Percentiles rank a stretch among this genome's conserved stretches.
Conservation (phyloP, 2,888 invertebrate species). For the Geophilus truncorum region DNA sequence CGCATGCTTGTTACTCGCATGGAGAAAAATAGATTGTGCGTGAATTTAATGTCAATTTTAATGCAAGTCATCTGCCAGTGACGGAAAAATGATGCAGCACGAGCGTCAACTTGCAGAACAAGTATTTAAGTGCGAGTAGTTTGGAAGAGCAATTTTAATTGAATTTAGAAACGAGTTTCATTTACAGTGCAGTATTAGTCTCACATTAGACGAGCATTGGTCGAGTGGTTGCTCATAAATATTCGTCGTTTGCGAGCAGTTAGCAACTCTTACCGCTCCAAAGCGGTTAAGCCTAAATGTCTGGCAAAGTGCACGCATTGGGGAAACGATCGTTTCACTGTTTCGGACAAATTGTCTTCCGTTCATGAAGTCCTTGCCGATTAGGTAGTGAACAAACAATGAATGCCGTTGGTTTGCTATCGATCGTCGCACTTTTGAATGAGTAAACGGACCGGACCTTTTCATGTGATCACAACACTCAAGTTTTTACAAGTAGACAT, state of each 20-base stretch:
- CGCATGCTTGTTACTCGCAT: neutral
- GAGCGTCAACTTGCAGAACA: neutral
- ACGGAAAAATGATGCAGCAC: too few species aligned
- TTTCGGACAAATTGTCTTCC: neutral
- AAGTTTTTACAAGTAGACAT: too few species aligned
- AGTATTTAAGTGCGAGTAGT: neutral
- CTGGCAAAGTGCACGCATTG: neutral
- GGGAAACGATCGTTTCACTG: neutral
- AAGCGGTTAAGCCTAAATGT: neutral
- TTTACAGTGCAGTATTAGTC: neutral
- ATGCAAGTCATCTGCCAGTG: neutral
- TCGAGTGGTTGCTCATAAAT: neutral
- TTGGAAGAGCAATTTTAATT: neutral
- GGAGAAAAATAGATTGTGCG: neutral
- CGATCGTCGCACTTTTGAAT: neutral
- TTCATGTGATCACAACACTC: neutral
- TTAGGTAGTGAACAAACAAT: neutral
- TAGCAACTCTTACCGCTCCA: too few species aligned
- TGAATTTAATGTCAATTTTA: neutral
- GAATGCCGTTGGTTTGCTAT: neutral
- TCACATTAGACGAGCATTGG: neutral
- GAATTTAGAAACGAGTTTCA: neutral
- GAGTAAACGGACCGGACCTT: neutral
- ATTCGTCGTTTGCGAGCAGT: neutral
- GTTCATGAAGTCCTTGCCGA: neutral